phyloP scores from a whole-genome alignment of 2,797 vertebrate genomes.

The Varecia variegata region DNA sequence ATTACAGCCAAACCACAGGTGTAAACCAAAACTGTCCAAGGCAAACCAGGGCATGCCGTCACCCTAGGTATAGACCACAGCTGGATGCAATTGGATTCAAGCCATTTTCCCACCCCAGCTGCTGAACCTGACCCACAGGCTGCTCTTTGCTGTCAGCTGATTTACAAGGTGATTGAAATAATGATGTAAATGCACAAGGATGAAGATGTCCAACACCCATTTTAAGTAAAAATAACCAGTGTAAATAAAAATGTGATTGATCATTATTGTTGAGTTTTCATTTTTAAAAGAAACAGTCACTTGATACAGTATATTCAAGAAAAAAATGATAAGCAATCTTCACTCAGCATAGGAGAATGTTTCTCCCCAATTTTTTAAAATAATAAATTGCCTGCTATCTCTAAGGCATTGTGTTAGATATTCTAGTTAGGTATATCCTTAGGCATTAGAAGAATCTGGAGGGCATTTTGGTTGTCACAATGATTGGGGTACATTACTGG shows the following conservation, averaged over 20 bases:
- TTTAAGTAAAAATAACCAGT: background rate
- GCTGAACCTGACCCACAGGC: background rate
- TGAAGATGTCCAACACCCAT: background rate
- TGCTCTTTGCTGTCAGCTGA: constrained; percentile 19
- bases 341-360: background rate
- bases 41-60: constrained; percentile 34
- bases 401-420: background rate
- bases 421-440: background rate
- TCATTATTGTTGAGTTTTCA: background rate
- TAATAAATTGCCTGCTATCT: background rate
- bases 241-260: background rate
- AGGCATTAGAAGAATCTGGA: background rate
- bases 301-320: background rate
- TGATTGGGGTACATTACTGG: background rate
- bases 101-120: constrained; percentile 37
- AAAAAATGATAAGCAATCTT: background rate
- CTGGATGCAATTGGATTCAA: constrained; percentile 44
- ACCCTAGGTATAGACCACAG: constrained; percentile 38
- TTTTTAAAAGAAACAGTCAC: background rate
- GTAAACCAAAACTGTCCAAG: constrained; percentile 42
- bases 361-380: background rate
- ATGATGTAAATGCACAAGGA: background rate
- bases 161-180: constrained; percentile 49
- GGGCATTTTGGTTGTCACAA: background rate
- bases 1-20: constrained; percentile 58